These are phyloP conservation scores for Hemicentrotus pulcherrimus DNA, from an alignment of 35 echinoderm and acorn worm species.

Conservation along the genomic window DNA sequence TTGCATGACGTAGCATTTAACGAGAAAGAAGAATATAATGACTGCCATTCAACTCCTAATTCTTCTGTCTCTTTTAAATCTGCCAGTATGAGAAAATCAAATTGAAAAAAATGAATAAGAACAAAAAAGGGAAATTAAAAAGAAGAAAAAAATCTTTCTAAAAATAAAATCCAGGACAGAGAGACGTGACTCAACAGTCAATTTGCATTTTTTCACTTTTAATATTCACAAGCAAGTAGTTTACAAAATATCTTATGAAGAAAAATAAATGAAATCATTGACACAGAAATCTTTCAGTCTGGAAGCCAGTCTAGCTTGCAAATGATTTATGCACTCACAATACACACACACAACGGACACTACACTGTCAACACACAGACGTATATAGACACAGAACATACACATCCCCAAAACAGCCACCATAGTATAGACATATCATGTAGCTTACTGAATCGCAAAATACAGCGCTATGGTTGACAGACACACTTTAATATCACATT, in stretches of 20 bases:
- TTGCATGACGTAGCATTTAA: too few relatives aligned
- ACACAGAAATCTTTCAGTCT: background rate
- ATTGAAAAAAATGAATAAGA: too few relatives aligned
- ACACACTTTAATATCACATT: background rate
- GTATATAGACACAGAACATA: background rate
- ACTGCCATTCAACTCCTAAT: too few relatives aligned
- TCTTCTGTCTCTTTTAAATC: too few relatives aligned
- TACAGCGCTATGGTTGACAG: conserved; percentile 16
- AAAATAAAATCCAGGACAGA: background rate
- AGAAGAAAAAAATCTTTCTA: too few relatives aligned
- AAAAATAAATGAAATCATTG: background rate
- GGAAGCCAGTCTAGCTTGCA: background rate
- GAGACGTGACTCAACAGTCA: too few relatives aligned
- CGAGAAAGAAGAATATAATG: too few relatives aligned
- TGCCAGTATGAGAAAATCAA: too few relatives aligned
- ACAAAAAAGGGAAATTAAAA: too few relatives aligned
- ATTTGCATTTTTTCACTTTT: too few relatives aligned
- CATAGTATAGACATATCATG: background rate
- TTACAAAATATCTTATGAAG: background rate
- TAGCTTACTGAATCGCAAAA: background rate
- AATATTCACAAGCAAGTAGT: too few relatives aligned
- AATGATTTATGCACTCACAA: background rate
- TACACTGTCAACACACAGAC: background rate
- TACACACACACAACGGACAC: background rate
- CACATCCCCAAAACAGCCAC: background rate